Evolutionary conservation across 2,797 vertebrate genomes (phyloP).

Genomic region (Gastrophryne carolinensis): DNA sequence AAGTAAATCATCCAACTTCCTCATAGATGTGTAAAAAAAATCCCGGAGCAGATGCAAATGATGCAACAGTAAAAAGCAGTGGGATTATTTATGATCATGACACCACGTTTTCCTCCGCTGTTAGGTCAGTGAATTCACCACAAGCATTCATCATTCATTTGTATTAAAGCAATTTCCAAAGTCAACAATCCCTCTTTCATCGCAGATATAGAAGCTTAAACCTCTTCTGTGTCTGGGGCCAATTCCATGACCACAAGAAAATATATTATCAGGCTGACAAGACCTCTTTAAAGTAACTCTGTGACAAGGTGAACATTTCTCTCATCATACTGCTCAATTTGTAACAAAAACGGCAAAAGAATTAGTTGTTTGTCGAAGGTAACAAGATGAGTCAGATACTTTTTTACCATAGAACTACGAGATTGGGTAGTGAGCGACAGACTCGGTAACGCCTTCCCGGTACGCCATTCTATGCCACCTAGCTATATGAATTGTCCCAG

Average conservation of each 20-base stretch:
- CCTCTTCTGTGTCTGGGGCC: background rate
- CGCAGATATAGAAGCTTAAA: background rate
- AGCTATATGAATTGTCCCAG: too few species aligned
- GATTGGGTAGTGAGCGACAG: too few species aligned
- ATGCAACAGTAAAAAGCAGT: background rate
- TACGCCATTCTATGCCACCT: too few species aligned
- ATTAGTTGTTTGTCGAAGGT: too few species aligned
- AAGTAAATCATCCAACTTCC: background rate
- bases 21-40: background rate
- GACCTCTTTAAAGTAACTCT: too few species aligned
- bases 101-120: background rate
- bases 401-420: too few species aligned
- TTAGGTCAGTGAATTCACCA: background rate
- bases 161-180: background rate
- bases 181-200: slow-evolving; percentile 3
- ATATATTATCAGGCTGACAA: too few species aligned
- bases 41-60: background rate
- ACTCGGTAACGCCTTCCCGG: too few species aligned
- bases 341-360: too few species aligned
- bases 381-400: too few species aligned
- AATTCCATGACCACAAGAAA: background rate
- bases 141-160: background rate
- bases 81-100: background rate
- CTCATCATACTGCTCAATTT: too few species aligned
- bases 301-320: too few species aligned